These are phyloP conservation scores for Drosophila hawaiiensis DNA, from an alignment of 2,888 invertebrate genomes.

Conservation along the genomic window DNA sequence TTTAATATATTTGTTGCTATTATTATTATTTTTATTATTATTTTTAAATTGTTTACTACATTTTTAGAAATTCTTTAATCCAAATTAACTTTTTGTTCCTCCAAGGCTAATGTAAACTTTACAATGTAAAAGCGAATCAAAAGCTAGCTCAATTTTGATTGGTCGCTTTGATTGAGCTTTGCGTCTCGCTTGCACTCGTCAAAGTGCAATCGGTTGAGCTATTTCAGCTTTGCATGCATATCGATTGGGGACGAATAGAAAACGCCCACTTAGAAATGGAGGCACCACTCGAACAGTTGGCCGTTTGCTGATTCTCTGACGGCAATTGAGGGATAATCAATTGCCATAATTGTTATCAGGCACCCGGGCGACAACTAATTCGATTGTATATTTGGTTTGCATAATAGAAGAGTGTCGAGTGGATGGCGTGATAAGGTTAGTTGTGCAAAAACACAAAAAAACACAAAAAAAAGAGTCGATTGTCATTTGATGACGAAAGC, in stretches of 20 bases:
- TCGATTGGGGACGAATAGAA: conserved; percentile 18
- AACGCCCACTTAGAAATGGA: conserved; percentile 66
- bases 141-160: conserved; percentile 34
- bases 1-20: background rate
- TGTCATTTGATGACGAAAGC: conserved; percentile 44
- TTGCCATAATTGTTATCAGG: conserved; percentile 69
- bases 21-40: no score
- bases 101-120: background rate
- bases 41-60: background rate
- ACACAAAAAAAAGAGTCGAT: background rate
- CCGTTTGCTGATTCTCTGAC: background rate
- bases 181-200: conserved; percentile 21
- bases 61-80: background rate
- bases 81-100: background rate
- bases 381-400: conserved; percentile 42
- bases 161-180: conserved; percentile 6
- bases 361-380: conserved; percentile 64
- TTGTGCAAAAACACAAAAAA: conserved; percentile 11
- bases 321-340: conserved; percentile 65
- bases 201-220: background rate
- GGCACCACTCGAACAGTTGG: conserved; percentile 7
- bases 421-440: conserved; percentile 54
- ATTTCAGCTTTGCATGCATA: conserved; percentile 13
- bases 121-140: background rate
- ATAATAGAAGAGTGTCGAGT: conserved; percentile 39